Conservation (phyloP, 2,888 invertebrate genomes). For the Rotaria macrura region DNA sequence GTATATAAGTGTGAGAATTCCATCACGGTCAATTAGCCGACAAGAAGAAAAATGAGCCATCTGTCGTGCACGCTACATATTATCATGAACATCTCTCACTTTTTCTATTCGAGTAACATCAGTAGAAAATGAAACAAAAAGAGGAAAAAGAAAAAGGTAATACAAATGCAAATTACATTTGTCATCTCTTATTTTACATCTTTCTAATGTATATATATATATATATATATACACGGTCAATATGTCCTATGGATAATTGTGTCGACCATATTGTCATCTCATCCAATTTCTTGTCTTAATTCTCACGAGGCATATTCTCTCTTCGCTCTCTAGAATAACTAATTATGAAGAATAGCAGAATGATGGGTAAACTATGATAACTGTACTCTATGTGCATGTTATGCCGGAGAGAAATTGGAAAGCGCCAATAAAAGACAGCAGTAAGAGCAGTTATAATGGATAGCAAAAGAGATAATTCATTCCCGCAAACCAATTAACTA, state of each 20-base stretch:
- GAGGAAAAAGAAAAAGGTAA: not conserved
- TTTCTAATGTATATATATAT: too few species aligned
- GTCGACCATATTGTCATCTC: conserved; percentile 3
- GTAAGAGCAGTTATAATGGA: not conserved
- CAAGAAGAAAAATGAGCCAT: not conserved
- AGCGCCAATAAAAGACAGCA: not conserved
- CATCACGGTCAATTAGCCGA: not conserved
- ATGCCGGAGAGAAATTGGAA: conserved; percentile 8
- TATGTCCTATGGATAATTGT: conserved; percentile 8
- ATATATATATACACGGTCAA: not conserved
- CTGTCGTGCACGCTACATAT: not conserved
- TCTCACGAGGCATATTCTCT: not conserved
- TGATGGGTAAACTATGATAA: not conserved
- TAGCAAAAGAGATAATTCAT: not conserved
- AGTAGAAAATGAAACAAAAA: not conserved
- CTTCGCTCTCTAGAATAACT: not conserved
- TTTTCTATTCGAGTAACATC: not conserved
- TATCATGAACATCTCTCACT: not conserved
- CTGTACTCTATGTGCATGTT: not conserved
- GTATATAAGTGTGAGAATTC: not conserved
- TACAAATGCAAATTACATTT: not conserved
- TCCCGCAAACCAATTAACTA: conserved; percentile 3
- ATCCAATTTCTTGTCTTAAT: not conserved
- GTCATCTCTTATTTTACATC: not conserved
- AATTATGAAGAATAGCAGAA: not conserved